Evolutionary conservation across 2,797 vertebrate species (phyloP).

Genomic region (Erethizon dorsatum): DNA sequence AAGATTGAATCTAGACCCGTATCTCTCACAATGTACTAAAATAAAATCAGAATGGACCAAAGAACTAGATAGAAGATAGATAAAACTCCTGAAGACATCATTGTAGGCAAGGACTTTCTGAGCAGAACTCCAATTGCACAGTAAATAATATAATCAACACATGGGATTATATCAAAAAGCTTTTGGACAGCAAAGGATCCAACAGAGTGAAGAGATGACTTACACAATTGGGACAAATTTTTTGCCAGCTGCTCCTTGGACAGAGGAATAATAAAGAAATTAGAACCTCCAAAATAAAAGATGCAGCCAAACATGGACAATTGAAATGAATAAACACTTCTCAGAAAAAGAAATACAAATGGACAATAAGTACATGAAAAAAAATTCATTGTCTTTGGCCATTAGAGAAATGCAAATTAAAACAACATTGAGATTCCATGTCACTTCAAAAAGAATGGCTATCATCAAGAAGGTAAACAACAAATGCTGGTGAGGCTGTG

Average conservation of each 20-base stretch:
- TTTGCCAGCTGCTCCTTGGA: background rate
- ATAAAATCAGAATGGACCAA: background rate
- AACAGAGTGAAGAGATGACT: background rate
- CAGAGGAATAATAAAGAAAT: background rate
- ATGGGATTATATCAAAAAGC: background rate
- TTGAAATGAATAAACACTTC: background rate
- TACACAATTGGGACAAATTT: background rate
- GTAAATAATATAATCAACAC: background rate
- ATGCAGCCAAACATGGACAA: background rate
- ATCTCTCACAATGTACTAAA: background rate
- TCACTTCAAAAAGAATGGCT: background rate
- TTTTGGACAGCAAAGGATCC: background rate
- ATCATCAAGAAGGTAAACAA: background rate
- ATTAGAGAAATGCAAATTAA: background rate
- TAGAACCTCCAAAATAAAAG: background rate
- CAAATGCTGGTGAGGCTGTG: background rate
- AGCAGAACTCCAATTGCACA: background rate
- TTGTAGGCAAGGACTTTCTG: background rate
- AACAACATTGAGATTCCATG: background rate
- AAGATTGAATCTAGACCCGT: background rate
- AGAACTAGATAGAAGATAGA: background rate
- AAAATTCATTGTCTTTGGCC: background rate
- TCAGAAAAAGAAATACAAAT: background rate
- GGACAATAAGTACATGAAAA: background rate
- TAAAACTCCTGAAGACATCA: background rate